A percentile compares a stretch with the other conserved stretches of the same genome.
phyloP scores from a whole-genome alignment of 92 coral and sea anemone genomes.

The Isaurus tuberculatus region DNA sequence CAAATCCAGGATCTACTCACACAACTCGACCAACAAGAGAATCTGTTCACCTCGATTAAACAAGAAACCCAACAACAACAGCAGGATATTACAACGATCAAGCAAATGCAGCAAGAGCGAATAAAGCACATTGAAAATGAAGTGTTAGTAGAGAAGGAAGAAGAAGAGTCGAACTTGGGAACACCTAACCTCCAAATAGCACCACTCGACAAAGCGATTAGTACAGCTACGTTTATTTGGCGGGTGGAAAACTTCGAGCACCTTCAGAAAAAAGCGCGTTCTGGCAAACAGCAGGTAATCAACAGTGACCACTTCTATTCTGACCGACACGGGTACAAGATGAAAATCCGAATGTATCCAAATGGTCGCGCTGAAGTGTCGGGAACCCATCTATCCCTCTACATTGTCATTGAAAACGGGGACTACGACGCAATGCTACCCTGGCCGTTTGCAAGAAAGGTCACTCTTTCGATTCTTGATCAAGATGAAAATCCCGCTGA shows the following conservation, averaged over 20 bases:
- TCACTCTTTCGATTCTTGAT: slow-evolving; percentile 79
- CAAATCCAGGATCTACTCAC: slow-evolving; percentile 2
- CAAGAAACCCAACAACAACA: slow-evolving; percentile 13
- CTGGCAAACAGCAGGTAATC: slow-evolving; percentile 63
- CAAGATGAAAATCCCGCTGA: slow-evolving; percentile 51
- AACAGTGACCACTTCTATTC: slow-evolving; percentile 91
- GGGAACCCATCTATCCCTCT: slow-evolving; percentile 80
- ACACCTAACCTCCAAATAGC: neutral
- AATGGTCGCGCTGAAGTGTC: slow-evolving; percentile 82
- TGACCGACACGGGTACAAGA: slow-evolving; percentile 82
- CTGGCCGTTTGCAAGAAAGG: slow-evolving; percentile 88
- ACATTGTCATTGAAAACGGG: slow-evolving; percentile 84
- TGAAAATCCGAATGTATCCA: slow-evolving; percentile 79
- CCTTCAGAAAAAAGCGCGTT: slow-evolving; percentile 14
- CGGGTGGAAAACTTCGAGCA: slow-evolving; percentile 10
- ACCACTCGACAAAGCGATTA: neutral
- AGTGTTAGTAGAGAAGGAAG: neutral
- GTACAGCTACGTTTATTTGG: slow-evolving; percentile 31
- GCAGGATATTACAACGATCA: slow-evolving; percentile 12
- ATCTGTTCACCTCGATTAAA: neutral
- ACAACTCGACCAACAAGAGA: slow-evolving; percentile 29
- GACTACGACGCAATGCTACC: slow-evolving; percentile 84
- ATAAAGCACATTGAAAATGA: slow-evolving; percentile 19
- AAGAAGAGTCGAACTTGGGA: neutral
- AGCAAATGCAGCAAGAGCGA: slow-evolving; percentile 1